These are phyloP conservation scores for Aplysia californica DNA, from an alignment of 1,140 invertebrate genomes.

Conservation along the genomic window DNA sequence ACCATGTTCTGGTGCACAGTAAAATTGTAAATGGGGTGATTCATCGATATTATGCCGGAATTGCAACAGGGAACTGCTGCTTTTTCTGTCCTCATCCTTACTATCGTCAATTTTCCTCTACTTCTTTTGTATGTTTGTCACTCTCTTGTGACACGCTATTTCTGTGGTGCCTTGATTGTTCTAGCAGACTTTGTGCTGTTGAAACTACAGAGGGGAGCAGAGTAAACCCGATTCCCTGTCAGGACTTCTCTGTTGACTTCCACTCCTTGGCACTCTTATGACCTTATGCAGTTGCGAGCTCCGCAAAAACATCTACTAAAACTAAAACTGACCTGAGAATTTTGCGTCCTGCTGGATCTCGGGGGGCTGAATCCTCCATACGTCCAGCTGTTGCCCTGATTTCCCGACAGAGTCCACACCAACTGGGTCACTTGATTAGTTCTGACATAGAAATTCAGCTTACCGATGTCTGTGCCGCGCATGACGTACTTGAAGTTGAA, in stretches of 20 bases:
- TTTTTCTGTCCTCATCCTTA: too few relatives aligned
- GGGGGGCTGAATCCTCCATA: background rate
- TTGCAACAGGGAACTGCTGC: too few relatives aligned
- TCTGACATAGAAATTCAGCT: constrained; percentile 42
- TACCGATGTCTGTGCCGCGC: constrained; percentile 72
- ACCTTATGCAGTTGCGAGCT: too few relatives aligned
- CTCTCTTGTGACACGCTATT: background rate
- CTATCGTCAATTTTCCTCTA: too few relatives aligned
- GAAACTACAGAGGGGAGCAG: too few relatives aligned
- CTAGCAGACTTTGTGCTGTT: background rate
- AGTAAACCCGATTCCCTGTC: too few relatives aligned
- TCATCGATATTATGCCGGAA: too few relatives aligned
- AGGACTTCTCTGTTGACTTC: too few relatives aligned
- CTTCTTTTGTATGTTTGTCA: too few relatives aligned
- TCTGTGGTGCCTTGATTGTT: background rate
- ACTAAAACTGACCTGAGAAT: background rate
- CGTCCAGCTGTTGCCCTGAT: background rate
- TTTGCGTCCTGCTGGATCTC: background rate
- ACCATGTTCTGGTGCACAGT: too few relatives aligned
- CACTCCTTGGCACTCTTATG: background rate
- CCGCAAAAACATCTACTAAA: too few relatives aligned
- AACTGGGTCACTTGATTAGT: background rate
- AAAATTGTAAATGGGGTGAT: too few relatives aligned
- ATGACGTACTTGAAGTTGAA: constrained; percentile 79
- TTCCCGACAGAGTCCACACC: background rate